Conservation (phyloP, 2,888 invertebrate genomes). For the Malacosoma neustria region DNA sequence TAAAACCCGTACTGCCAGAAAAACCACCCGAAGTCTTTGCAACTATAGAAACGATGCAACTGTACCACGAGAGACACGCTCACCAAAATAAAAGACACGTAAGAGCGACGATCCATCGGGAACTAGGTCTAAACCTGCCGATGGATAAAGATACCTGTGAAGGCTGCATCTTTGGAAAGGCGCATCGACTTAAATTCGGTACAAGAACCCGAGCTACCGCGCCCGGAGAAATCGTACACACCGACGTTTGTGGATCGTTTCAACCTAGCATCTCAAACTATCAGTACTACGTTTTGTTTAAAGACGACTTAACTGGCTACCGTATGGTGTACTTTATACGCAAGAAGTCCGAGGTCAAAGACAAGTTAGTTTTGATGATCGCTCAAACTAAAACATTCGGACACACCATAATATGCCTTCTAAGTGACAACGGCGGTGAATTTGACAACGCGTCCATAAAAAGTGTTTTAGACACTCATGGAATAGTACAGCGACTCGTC, state of each 20-base stretch:
- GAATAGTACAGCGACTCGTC: too few species aligned
- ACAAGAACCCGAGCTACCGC: not conserved
- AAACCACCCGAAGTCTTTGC: too few species aligned
- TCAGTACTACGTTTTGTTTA: conserved; percentile 1
- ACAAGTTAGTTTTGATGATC: not conserved
- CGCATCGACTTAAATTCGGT: not conserved
- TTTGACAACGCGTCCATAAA: not conserved
- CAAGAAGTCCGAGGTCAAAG: not conserved
- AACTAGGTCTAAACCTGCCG: not conserved
- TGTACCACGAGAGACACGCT: too few species aligned
- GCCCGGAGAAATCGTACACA: not conserved
- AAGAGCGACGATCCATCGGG: too few species aligned
- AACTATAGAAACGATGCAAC: too few species aligned
- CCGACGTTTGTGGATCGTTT: not conserved
- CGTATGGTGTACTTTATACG: not conserved
- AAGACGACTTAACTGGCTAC: not conserved
- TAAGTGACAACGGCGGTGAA: not conserved
- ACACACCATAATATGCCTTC: not conserved
- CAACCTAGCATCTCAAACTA: not conserved
- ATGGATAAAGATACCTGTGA: not conserved
- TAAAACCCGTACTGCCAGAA: too few species aligned
- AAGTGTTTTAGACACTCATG: too few species aligned
- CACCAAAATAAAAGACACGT: too few species aligned
- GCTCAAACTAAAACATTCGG: not conserved
- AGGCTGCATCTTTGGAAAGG: not conserved